Conservation (phyloP, 2,113 vertebrate genomes). For the Hassar affinis region DNA sequence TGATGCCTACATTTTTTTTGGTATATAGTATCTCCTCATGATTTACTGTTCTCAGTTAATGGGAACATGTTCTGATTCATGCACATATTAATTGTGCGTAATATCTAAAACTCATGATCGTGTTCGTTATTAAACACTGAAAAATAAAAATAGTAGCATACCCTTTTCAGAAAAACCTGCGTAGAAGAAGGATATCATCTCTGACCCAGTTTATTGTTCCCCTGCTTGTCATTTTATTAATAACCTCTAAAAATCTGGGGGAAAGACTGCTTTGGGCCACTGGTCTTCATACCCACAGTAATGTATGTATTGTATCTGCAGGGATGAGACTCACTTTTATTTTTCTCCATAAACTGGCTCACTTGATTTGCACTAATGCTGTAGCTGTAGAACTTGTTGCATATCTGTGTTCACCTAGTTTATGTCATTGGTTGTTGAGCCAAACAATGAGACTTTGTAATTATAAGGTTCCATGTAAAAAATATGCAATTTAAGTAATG, state of each 20-base stretch:
- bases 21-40: neutral
- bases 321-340: neutral
- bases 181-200: slow-evolving; percentile 26
- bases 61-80: neutral
- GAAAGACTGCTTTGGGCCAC: slow-evolving; percentile 41
- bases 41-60: neutral
- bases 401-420: no score
- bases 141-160: slow-evolving; percentile 26
- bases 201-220: slow-evolving; percentile 50
- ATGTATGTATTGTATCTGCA: neutral
- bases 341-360: neutral
- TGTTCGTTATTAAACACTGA: slow-evolving; percentile 1
- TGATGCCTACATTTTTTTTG: neutral
- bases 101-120: neutral
- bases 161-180: slow-evolving; percentile 25
- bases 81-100: neutral
- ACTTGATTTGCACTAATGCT: neutral
- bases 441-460: no score
- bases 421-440: no score
- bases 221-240: slow-evolving; percentile 51
- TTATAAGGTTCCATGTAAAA: no score
- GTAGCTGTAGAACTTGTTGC: no score
- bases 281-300: slow-evolving; percentile 13
- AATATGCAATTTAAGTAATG: no score
- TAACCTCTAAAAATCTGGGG: slow-evolving; percentile 44